Evolutionary conservation across 2,113 vertebrate species (phyloP).

Genomic region (Neolamprologus cancellatus): DNA sequence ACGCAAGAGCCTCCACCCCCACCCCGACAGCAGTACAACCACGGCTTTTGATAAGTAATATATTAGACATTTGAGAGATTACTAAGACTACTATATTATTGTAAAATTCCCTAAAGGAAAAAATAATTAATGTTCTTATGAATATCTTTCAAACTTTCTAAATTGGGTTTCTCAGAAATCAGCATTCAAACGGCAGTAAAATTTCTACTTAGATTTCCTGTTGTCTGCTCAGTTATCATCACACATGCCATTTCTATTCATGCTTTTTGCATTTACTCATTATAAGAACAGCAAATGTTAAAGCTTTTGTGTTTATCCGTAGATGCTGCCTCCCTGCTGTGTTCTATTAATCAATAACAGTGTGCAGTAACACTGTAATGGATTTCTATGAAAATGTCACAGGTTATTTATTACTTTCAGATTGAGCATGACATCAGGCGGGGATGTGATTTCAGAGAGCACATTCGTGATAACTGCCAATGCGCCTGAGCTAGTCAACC

Average conservation of each 20-base stretch:
- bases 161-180: not conserved
- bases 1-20: too few relatives aligned
- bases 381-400: not conserved
- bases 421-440: not conserved
- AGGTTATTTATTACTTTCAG: conserved; percentile 5
- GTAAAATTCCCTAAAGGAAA: too few relatives aligned
- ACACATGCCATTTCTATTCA: not conserved
- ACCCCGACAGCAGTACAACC: conserved; percentile 35
- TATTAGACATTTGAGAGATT: conserved; percentile 52
- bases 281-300: not conserved
- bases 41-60: conserved; percentile 51
- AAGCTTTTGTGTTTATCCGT: not conserved
- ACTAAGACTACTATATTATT: not conserved
- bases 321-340: not conserved
- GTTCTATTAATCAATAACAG: not conserved
- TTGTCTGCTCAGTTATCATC: not conserved
- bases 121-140: too few relatives aligned
- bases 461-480: not conserved
- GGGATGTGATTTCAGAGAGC: not conserved
- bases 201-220: not conserved
- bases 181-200: not conserved
- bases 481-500: not conserved
- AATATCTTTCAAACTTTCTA: too few relatives aligned
- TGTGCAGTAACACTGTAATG: not conserved
- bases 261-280: not conserved